Percentiles rank a stretch among this genome's conserved stretches.
phyloP scores from a whole-genome alignment of 2,888 invertebrate species.

The Polymixis lichenea region DNA sequence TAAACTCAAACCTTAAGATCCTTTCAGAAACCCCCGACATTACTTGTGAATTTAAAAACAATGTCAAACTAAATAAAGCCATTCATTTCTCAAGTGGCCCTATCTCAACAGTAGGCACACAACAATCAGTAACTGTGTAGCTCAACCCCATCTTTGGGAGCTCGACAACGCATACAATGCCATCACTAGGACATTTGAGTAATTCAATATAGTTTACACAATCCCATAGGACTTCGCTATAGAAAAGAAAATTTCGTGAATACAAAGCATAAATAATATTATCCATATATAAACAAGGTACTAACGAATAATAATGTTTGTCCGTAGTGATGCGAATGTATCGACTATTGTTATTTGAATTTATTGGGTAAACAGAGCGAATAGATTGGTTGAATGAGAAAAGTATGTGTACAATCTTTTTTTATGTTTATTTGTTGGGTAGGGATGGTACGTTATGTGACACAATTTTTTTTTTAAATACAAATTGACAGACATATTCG shows the following conservation, averaged over 20 bases:
- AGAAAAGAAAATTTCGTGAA: conserved; percentile 37
- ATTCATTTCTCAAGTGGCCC: not conserved
- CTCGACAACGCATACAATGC: not conserved
- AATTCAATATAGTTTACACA: conserved; percentile 22
- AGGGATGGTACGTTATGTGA: conserved; percentile 3
- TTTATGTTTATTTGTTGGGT: conserved; percentile 26
- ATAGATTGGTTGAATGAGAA: conserved; percentile 46
- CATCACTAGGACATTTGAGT: conserved; percentile 12
- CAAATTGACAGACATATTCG: too few species aligned
- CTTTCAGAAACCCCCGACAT: not conserved
- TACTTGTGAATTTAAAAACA: not conserved
- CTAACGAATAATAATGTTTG: conserved; percentile 62
- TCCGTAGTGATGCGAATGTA: conserved; percentile 62
- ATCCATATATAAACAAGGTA: conserved; percentile 54
- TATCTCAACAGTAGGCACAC: too few species aligned
- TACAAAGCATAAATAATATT: conserved; percentile 54
- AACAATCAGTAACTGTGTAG: not conserved
- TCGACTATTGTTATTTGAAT: conserved; percentile 63
- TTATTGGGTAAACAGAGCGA: conserved; percentile 55
- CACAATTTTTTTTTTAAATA: too few species aligned
- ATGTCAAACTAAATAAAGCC: too few species aligned
- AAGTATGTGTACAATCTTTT: conserved; percentile 33
- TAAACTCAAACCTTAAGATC: not conserved
- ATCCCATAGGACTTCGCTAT: conserved; percentile 22
- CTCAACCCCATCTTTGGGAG: not conserved